Percentiles rank a stretch among this genome's conserved stretches.
Conservation (phyloP, 2,113 vertebrate species). For the Pteropus alecto region DNA sequence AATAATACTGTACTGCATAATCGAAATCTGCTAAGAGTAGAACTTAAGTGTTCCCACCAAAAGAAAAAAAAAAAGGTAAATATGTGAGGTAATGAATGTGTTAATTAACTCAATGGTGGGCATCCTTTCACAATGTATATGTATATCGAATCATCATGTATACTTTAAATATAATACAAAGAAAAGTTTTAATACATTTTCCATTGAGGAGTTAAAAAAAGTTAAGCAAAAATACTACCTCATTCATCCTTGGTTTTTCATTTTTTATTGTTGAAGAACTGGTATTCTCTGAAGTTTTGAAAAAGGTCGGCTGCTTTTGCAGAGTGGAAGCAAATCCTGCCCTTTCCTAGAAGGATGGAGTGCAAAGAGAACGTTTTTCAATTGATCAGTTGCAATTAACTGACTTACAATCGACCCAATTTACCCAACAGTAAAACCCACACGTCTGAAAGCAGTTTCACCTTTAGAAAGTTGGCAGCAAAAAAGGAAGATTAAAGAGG, state of each 20-base stretch:
- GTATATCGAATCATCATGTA: background rate
- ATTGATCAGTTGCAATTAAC: background rate
- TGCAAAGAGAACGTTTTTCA: slow-evolving; percentile 13
- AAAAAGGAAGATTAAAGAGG: background rate
- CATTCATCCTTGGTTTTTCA: slow-evolving; percentile 21
- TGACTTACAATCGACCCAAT: background rate
- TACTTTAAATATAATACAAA: background rate
- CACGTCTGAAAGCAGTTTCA: background rate
- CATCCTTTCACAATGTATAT: background rate
- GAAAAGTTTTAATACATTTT: background rate
- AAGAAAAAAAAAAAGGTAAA: background rate
- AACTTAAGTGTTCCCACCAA: background rate
- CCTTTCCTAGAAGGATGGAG: slow-evolving; percentile 50
- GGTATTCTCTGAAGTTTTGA: background rate
- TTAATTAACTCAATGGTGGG: background rate
- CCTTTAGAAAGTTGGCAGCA: background rate
- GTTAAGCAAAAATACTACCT: slow-evolving; percentile 46
- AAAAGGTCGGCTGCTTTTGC: slow-evolving; percentile 44
- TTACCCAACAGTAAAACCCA: background rate
- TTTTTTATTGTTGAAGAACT: slow-evolving; percentile 13
- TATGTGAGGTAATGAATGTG: background rate
- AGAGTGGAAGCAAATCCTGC: background rate
- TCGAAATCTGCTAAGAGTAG: background rate
- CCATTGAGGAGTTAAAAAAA: background rate
- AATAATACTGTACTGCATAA: too few species aligned